Conservation (phyloP, 2,888 invertebrate species). For the Cancer borealis region DNA sequence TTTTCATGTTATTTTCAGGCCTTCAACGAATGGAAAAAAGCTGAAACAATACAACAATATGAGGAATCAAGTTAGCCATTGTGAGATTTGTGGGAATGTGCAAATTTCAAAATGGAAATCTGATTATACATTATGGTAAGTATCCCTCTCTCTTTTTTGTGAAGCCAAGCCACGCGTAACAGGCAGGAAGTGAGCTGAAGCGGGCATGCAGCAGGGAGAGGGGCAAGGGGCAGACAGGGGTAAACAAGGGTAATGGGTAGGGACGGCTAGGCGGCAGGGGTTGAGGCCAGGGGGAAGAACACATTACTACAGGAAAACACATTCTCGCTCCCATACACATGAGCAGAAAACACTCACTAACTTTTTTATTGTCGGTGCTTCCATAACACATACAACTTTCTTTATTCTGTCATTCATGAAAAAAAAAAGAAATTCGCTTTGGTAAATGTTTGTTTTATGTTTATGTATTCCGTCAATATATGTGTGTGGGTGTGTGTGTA, state of each 20-base stretch:
- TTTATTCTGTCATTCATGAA: background rate
- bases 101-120: background rate
- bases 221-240: background rate
- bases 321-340: slow-evolving; percentile 11
- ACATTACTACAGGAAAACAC: background rate
- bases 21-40: background rate
- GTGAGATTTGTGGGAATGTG: background rate
- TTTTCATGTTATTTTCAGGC: background rate
- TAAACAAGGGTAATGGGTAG: background rate
- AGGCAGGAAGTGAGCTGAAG: background rate
- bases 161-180: background rate
- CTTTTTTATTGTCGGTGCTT: background rate
- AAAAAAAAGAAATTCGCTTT: background rate
- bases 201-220: background rate
- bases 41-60: background rate
- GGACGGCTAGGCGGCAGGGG: slow-evolving; percentile 3
- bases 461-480: background rate
- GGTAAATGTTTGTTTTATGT: background rate
- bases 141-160: background rate
- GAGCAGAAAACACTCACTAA: background rate
- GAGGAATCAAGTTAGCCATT: background rate
- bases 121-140: slow-evolving; percentile 1
- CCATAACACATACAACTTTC: background rate
- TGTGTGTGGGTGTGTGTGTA: no score
- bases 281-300: background rate